phyloP scores from a whole-genome alignment of 2,888 invertebrate genomes.

The Cryptosula pallasiana region DNA sequence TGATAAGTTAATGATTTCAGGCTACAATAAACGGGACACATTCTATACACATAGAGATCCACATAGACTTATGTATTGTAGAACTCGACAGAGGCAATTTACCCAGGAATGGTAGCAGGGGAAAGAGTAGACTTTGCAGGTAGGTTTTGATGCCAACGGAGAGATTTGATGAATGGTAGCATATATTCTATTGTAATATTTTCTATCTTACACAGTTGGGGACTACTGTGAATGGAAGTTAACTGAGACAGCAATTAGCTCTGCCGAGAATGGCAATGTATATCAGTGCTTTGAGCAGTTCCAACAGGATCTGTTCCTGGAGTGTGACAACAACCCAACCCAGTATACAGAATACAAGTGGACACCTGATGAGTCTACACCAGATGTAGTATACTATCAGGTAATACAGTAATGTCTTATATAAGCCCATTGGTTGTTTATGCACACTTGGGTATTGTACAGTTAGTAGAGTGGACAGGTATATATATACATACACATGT shows the following conservation, averaged over 20 bases:
- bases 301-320: slow-evolving; percentile 68
- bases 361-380: slow-evolving; percentile 79
- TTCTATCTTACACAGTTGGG: too few relatives aligned
- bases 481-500: too few relatives aligned
- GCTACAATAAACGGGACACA: too few relatives aligned
- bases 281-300: slow-evolving; percentile 56
- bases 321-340: slow-evolving; percentile 74
- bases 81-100: neutral
- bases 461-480: too few relatives aligned
- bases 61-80: neutral
- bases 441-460: too few relatives aligned
- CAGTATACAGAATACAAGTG: slow-evolving; percentile 62
- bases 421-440: too few relatives aligned
- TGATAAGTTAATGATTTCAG: neutral
- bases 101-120: neutral
- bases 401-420: too few relatives aligned
- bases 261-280: neutral
- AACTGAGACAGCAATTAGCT: slow-evolving; percentile 55
- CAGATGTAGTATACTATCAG: slow-evolving; percentile 81
- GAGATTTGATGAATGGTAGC: too few relatives aligned
- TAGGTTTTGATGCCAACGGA: neutral
- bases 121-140: neutral
- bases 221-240: slow-evolving; percentile 64
- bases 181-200: too few relatives aligned
- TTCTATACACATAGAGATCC: too few relatives aligned